Evolutionary conservation across 2,797 vertebrate genomes (phyloP), one percentile per base, ranked within the genome.

Genomic region (Anas acuta): DNA sequence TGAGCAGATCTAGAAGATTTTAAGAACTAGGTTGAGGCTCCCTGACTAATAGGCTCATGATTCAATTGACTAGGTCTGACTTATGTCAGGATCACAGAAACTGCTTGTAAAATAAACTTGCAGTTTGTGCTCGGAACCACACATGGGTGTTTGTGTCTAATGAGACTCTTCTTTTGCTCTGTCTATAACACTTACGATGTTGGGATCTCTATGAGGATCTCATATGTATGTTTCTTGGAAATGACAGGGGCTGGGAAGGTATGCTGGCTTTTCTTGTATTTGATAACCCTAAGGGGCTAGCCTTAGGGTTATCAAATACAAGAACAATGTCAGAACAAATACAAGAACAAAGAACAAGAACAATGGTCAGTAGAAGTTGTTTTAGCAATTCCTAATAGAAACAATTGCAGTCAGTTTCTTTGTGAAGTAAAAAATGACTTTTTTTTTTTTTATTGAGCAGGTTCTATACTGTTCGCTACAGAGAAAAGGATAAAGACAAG

Each of bases 401-500:
- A 71, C 35, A 2, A 1, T 65, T 61, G 12, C 10, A 32, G 7
- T 45, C 11, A 65, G 5, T 58, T 76, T 64, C 16, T 84, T 57
- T 75, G 14, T 26, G 4, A 49, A 65, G 8, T 45, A 54, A 67
- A 54, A 67, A n/a, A 43, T 17, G 21, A 41, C 4, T 35, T 41
- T 11, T 18, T 33, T 14, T 33, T 17, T 23, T 45, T 56, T 87
- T 69, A 20, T 92, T 8, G 9, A 91, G 61, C 96, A 99, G 99
- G 96, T 98, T 98, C 97, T 99, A 99, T 95, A 99, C 99, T 79
- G 98, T 99, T 96, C 99, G 99, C 82, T 99, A 99, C 90, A 98
- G 98, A 96, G 99, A 99, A 97, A 98, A 98, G 96, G 98, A 97
- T 90, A 98, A 98, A 91, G 98, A 98, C 96, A 98, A 98, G 97